phyloP scores from a whole-genome alignment of 2,113 vertebrate genomes.

The Phoxinus phoxinus region DNA sequence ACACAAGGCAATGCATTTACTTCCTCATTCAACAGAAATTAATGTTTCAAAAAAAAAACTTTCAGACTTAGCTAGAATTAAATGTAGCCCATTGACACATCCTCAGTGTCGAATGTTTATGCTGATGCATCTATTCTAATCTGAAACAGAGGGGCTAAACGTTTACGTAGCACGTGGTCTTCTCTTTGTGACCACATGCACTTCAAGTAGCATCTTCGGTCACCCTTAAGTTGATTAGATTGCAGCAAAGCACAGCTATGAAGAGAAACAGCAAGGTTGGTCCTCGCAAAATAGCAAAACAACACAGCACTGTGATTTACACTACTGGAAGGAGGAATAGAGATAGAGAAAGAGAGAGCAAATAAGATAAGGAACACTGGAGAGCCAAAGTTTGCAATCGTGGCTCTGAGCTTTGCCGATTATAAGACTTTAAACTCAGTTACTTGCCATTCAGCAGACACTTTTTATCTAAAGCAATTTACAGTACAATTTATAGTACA shows the following conservation, averaged over 20 bases:
- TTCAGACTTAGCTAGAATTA: background rate
- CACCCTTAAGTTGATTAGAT: background rate
- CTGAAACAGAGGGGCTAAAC: background rate
- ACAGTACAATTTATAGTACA: slow-evolving; percentile 20
- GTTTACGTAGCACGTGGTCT: background rate
- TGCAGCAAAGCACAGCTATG: background rate
- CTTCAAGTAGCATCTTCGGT: background rate
- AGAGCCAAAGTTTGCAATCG: background rate
- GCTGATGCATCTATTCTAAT: background rate
- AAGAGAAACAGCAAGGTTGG: background rate
- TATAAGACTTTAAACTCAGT: background rate
- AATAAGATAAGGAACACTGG: background rate
- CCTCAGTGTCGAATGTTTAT: background rate
- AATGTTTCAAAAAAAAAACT: background rate
- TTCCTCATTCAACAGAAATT: background rate
- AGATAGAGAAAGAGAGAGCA: background rate
- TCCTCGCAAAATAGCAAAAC: background rate
- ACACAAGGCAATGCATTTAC: background rate
- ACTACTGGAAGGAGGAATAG: background rate
- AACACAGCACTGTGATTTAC: slow-evolving; percentile 9
- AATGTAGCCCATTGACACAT: background rate
- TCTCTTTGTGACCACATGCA: too few relatives aligned
- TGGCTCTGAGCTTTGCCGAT: background rate
- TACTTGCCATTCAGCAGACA: background rate
- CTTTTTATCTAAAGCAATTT: slow-evolving; percentile 26